Base-by-base conservation (phyloP, 1,140 invertebrate genomes). In the Hermetia illucens region DNA sequence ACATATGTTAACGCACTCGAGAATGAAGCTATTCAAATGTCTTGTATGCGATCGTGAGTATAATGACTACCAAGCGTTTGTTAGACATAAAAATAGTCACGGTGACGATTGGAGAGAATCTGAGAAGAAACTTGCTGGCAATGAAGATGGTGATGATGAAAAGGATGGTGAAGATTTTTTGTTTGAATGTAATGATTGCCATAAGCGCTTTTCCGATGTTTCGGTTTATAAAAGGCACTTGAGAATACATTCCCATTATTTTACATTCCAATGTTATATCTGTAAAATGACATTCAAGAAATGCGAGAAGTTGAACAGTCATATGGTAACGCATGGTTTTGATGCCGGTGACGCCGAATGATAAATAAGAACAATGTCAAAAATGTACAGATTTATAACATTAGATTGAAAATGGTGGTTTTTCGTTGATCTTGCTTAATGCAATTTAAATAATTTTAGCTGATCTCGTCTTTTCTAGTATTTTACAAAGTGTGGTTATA, bases 21-120 rank as follows among this genome's bases (percentile, higher is more conserved):
- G 52, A 5, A 50, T 55, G n/a, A 50, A 53, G 8, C 53, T 47
- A 51, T 58, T 56, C 34, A 58, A 58, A 40, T 58, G 55, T 13
- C 36, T 47, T 1, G 36, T 45, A 8, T 58, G 55, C 42, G 45
- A 51, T 0, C 34, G 39, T 15, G 53, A 56, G 13, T 58, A 43
- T 24, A 44, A 49, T 12, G 53, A 58, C 25, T 58, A 55, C 36
- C 29, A 56, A 20, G 45, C 54, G 8, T 58, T 55, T 12, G 44
- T 44, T 3, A 49, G 49, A 18, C 55, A 58, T 34, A 58, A 55
- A 22, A 19, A 40, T 21, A 43, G 35, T 12, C 54, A 57, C 10
- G 39, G 36, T 6, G 43, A 43, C 18, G 52, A 9, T 49, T 10
- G 48, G 46, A 17, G 46, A 52, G 9, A 51, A 53, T 36, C 38